These are phyloP conservation scores for Trinectes maculatus DNA, from an alignment of 2,113 vertebrate genomes.

Conservation along the genomic window DNA sequence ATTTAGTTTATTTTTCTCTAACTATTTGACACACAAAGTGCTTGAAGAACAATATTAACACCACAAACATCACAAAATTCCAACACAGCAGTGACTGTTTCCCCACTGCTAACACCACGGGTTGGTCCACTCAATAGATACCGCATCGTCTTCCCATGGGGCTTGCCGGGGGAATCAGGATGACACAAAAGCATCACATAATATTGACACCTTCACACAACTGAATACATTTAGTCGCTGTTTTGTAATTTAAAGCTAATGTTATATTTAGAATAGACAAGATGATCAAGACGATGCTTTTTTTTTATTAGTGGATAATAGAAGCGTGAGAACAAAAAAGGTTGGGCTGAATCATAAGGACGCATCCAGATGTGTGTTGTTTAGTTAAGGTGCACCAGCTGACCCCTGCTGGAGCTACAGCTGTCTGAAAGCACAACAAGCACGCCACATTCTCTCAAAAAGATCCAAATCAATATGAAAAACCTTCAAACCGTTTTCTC, in stretches of 20 bases:
- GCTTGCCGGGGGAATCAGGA: slow-evolving; percentile 31
- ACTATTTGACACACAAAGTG: slow-evolving; percentile 81
- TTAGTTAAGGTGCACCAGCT: slow-evolving; percentile 28
- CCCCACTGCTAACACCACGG: slow-evolving; percentile 51
- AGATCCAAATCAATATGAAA: slow-evolving; percentile 9
- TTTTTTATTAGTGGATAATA: slow-evolving; percentile 38
- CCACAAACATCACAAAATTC: slow-evolving; percentile 76
- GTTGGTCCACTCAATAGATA: slow-evolving; percentile 56
- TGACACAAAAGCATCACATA: slow-evolving; percentile 71
- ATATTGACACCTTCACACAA: slow-evolving; percentile 74
- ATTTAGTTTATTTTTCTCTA: slow-evolving; percentile 73
- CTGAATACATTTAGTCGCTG: slow-evolving; percentile 61
- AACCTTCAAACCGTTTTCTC: slow-evolving; percentile 5
- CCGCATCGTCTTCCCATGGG: slow-evolving; percentile 27
- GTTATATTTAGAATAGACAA: slow-evolving; percentile 64
- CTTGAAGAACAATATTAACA: slow-evolving; percentile 77
- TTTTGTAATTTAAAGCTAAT: slow-evolving; percentile 71
- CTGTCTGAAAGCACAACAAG: slow-evolving; percentile 40
- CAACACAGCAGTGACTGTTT: slow-evolving; percentile 73
- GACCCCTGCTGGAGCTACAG: slow-evolving; percentile 39
- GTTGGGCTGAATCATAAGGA: slow-evolving; percentile 24
- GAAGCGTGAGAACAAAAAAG: slow-evolving; percentile 51
- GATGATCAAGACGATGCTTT: slow-evolving; percentile 28
- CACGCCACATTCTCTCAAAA: slow-evolving; percentile 9
- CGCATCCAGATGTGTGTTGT: slow-evolving; percentile 49